Conservation (phyloP, 2,797 vertebrate genomes). For the Spheniscus humboldti region DNA sequence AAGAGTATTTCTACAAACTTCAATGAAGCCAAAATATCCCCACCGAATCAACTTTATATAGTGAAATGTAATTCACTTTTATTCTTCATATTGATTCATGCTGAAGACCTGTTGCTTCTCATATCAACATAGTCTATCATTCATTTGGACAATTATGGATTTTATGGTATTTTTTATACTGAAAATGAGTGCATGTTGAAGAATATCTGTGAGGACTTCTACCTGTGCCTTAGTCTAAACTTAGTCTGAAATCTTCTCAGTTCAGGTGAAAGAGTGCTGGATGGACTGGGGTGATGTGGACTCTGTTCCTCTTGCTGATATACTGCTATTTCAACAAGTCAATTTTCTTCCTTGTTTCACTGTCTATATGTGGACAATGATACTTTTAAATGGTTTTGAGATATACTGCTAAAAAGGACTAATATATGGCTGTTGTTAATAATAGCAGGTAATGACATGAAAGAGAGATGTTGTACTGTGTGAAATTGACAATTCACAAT, state of each 20-base stretch:
- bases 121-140: not conserved
- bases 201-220: not conserved
- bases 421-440: not conserved
- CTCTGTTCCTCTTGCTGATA: not conserved
- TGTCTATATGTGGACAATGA: not conserved
- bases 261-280: not conserved
- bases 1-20: not conserved
- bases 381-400: not conserved
- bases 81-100: not conserved
- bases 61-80: not conserved
- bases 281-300: not conserved
- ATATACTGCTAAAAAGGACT: not conserved
- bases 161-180: not conserved
- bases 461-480: not conserved
- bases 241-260: not conserved
- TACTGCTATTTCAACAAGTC: not conserved
- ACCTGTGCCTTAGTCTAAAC: not conserved
- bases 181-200: not conserved
- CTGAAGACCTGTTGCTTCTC: not conserved
- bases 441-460: not conserved
- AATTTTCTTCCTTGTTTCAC: not conserved
- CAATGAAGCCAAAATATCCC: not conserved
- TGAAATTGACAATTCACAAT: not conserved
- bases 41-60: not conserved
- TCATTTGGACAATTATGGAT: not conserved